Evolutionary conservation across 2,113 vertebrate genomes (phyloP).

Genomic region (Bubalus kerabau): DNA sequence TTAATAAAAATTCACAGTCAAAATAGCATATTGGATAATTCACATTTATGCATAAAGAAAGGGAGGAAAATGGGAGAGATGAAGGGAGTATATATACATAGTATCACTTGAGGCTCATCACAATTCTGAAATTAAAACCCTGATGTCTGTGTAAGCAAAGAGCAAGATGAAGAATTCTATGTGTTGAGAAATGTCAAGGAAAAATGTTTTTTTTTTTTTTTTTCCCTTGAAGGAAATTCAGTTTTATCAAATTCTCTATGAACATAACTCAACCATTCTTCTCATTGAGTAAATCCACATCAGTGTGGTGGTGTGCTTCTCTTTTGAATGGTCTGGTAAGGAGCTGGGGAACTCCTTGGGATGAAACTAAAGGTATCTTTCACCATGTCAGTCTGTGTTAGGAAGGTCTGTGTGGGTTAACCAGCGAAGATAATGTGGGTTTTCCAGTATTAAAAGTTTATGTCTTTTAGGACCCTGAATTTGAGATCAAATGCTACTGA

Average conservation of each 20-base stretch:
- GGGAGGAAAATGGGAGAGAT: background rate
- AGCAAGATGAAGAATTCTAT: background rate
- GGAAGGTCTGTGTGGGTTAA: background rate
- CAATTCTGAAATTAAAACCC: background rate
- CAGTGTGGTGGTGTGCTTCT: background rate
- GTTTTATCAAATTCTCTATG: background rate
- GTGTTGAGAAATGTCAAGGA: background rate
- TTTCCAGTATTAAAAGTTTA: background rate
- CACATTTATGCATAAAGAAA: background rate
- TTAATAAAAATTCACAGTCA: background rate
- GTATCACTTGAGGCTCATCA: background rate
- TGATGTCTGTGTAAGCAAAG: background rate
- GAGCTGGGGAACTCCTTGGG: background rate
- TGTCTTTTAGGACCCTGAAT: background rate
- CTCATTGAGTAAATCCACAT: background rate
- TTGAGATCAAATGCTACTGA: background rate
- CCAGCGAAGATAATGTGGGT: background rate
- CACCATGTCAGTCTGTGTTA: background rate
- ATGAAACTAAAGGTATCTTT: background rate
- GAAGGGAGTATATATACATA: background rate
- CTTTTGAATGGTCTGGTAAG: background rate
- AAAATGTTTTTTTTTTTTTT: background rate
- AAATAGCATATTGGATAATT: background rate
- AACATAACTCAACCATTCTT: background rate
- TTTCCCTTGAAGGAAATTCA: background rate